These are phyloP conservation scores for Eulemur coronatus DNA, from an alignment of 2,797 vertebrate species.

Conservation along the genomic window DNA sequence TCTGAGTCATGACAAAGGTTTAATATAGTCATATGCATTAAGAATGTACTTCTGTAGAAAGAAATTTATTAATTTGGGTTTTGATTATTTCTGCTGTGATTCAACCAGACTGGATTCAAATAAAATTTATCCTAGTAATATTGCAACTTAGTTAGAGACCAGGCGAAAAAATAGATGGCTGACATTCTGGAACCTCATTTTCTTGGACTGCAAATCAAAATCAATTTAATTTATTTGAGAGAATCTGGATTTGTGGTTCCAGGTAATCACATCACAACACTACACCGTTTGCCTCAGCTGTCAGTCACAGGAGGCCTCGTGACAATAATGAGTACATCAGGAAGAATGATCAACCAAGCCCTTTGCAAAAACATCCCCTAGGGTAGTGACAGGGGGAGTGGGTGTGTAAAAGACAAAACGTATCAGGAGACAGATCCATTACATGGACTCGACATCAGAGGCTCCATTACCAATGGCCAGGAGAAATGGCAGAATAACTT, in stretches of 20 bases:
- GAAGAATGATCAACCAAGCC: neutral
- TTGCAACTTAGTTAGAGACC: neutral
- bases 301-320: neutral
- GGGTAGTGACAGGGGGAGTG: neutral
- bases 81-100: neutral
- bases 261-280: neutral
- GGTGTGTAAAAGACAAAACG: neutral
- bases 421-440: neutral
- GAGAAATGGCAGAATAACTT: constrained; percentile 37
- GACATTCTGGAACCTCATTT: neutral
- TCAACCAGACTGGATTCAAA: constrained; percentile 25
- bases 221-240: neutral
- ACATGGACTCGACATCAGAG: neutral
- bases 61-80: neutral
- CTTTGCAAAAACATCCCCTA: neutral
- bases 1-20: neutral
- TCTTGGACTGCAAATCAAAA: constrained; percentile 51
- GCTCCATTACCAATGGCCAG: neutral
- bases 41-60: neutral
- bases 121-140: neutral
- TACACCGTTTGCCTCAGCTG: neutral
- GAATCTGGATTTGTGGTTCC: neutral
- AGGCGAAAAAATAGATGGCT: neutral
- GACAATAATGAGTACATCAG: neutral
- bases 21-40: neutral